Evolutionary conservation across 2,888 invertebrate genomes (phyloP).

Genomic region (Philaethria dido): DNA sequence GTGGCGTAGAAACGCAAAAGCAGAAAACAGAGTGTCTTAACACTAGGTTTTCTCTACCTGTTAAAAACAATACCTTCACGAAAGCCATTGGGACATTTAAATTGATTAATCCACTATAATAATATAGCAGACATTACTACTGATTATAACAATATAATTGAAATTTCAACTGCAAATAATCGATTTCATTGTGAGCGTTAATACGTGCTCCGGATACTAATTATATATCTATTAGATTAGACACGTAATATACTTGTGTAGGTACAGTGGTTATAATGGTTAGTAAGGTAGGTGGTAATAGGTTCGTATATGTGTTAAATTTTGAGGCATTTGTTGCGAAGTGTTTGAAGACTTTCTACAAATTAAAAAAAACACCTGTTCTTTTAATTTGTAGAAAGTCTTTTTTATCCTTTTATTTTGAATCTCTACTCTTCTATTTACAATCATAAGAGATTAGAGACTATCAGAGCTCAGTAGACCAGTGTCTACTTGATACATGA

Average conservation of each 20-base stretch:
- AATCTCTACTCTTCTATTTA: no score
- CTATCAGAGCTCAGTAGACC: no score
- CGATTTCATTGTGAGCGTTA: conserved; percentile 31
- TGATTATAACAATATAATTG: conserved; percentile 29
- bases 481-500: no score
- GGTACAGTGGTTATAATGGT: not conserved
- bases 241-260: not conserved
- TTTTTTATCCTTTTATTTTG: no score
- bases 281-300: not conserved
- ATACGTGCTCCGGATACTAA: conserved; percentile 20
- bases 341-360: no score
- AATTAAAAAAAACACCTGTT: no score
- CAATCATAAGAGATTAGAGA: no score
- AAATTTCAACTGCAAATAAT: conserved; percentile 35
- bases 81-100: conserved; percentile 62
- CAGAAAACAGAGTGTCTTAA: not conserved
- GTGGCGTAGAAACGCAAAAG: no score
- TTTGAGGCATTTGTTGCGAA: no score
- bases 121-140: conserved; percentile 28
- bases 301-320: no score
- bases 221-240: conserved; percentile 10
- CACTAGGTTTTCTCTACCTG: conserved; percentile 23
- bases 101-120: conserved; percentile 63
- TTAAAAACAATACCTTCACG: not conserved
- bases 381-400: no score